phyloP scores from a whole-genome alignment of 1,140 invertebrate species.

The Drosophila obscura region DNA sequence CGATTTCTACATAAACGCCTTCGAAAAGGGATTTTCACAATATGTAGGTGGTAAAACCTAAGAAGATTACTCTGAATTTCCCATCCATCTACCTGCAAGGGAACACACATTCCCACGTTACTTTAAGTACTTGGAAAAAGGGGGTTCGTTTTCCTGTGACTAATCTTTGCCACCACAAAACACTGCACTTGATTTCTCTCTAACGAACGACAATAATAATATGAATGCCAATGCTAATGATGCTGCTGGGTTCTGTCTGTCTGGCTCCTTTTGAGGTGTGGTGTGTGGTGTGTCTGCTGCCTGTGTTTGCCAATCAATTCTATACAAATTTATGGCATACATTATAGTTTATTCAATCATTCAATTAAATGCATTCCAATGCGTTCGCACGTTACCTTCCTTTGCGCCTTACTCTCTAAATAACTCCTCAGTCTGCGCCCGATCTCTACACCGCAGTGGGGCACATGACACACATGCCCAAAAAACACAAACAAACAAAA shows the following conservation, averaged over 20 bases:
- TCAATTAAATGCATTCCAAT: constrained; percentile 76
- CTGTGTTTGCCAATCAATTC: constrained; percentile 34
- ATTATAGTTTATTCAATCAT: constrained; percentile 54
- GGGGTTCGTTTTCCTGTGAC: too few species aligned
- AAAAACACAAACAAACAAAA: constrained; percentile 41
- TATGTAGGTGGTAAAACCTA: too few species aligned
- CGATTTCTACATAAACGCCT: too few species aligned
- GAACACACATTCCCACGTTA: too few species aligned
- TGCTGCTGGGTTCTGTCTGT: constrained; percentile 12
- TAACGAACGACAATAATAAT: neutral
- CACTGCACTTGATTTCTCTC: too few species aligned
- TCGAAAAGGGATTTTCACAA: too few species aligned
- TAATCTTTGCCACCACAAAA: too few species aligned
- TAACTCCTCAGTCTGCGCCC: constrained; percentile 21
- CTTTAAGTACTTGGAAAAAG: too few species aligned
- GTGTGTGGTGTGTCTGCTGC: neutral
- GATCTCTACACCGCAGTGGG: constrained; percentile 7
- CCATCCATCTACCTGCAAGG: too few species aligned
- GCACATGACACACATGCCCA: constrained; percentile 75
- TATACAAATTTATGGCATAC: constrained; percentile 48
- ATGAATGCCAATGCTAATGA: neutral
- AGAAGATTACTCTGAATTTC: too few species aligned
- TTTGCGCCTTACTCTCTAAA: constrained; percentile 48
- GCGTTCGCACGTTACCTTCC: constrained; percentile 66
- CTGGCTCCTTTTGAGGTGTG: constrained; percentile 13